Evolutionary conservation across 2,113 vertebrate genomes (phyloP), one percentile per base, ranked within the genome.

Genomic region (Trochalopteron elliotii): DNA sequence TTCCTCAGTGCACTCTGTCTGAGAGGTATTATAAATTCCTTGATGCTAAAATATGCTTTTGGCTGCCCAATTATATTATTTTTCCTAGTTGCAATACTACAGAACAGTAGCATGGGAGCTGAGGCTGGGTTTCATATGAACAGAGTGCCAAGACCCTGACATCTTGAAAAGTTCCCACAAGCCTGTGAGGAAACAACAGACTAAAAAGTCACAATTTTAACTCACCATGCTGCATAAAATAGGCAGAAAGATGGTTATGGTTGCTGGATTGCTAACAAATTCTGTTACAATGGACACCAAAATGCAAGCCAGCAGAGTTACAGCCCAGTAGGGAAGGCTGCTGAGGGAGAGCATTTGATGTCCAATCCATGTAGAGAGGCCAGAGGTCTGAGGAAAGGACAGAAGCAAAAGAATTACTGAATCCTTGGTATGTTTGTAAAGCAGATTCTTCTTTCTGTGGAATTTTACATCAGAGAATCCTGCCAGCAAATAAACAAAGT

Each of bases 251-350:
- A 99, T 99, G 9, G 99, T 99, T 94, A 99, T 99, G 52, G 99
- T 99, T 55, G 99, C 99, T 6, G 99, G 99, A 92, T 99, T 99
- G 94, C 99, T 99, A 84, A 99, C 99, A 30, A 99, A 99, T 97
- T 99, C 99, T 0, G 99, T 99, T 92, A 99, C 98, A 3, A 98
- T 98, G 27, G 99, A 99, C 70, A 99, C 99, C 74, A 99, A 98
- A 93, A 99, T 96, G 93, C 99, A 99, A 13, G 99, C 99, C 90
- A 99, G 97, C 81, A 99, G 98, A 72, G 99, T 99, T 95, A 99
- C 98, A 6, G 98, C 98, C 99, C 99, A 99, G 6, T 98, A 99
- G 3, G 99, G 99, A 87, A 99, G 98, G 69, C 98, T 99, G 44
- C 98, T 99, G 97, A 99, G 98, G 85, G 98, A 99, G 72, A 99